Conservation (phyloP, 2,888 invertebrate genomes). For the Eulithis prunata region DNA sequence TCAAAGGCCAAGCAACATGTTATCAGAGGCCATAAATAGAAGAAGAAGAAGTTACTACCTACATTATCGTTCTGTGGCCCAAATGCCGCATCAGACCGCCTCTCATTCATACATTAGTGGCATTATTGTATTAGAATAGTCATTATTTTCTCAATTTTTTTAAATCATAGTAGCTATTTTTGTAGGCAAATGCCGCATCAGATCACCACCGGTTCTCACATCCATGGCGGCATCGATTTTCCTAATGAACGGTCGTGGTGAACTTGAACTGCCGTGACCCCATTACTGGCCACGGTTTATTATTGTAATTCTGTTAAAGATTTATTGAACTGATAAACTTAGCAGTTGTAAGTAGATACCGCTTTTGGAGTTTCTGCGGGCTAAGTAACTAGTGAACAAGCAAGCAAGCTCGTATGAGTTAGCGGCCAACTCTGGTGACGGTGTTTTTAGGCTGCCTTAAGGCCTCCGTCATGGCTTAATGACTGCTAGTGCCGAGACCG, state of each 20-base stretch:
- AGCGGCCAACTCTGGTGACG: too few relatives aligned
- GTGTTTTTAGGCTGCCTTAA: too few relatives aligned
- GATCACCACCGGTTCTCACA: conserved; percentile 18
- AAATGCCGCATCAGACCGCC: conserved; percentile 11
- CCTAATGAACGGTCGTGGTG: conserved; percentile 51
- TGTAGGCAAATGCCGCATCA: conserved; percentile 15
- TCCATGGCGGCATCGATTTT: conserved; percentile 48
- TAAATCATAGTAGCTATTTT: too few relatives aligned
- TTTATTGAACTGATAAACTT: conserved; percentile 6
- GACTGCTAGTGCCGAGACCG: too few relatives aligned
- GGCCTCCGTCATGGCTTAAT: too few relatives aligned
- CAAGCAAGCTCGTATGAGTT: too few relatives aligned
- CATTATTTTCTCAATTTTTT: conserved; percentile 48
- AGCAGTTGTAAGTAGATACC: not conserved
- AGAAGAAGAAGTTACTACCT: too few relatives aligned
- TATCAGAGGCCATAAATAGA: too few relatives aligned
- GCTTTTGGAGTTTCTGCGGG: too few relatives aligned
- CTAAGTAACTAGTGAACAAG: not conserved
- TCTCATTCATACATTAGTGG: conserved; percentile 20
- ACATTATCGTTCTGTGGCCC: too few relatives aligned
- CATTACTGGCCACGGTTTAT: conserved; percentile 26
- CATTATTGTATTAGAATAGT: conserved; percentile 36
- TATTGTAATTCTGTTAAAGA: not conserved
- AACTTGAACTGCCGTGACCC: conserved; percentile 58
- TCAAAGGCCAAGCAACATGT: too few relatives aligned